Conservation (phyloP, 1,140 invertebrate species). For the Achroia grisella region DNA sequence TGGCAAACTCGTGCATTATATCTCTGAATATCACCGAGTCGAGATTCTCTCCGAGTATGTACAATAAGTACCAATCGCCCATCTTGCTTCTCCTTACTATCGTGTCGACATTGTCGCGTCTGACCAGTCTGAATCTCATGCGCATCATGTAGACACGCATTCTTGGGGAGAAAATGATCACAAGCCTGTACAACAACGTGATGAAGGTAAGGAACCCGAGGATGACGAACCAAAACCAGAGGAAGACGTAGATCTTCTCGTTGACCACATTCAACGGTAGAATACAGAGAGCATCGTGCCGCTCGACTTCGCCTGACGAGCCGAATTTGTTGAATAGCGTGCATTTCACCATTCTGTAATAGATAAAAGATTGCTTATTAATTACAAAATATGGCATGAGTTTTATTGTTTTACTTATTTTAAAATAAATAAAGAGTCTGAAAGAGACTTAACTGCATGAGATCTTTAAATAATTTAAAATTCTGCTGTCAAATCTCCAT, state of each 20-base stretch:
- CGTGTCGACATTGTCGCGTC: slow-evolving; percentile 91
- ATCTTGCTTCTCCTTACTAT: slow-evolving; percentile 93
- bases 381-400: too few species aligned
- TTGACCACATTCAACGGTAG: slow-evolving; percentile 91
- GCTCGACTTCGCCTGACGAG: slow-evolving; percentile 77
- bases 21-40: slow-evolving; percentile 95
- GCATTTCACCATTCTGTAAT: slow-evolving; percentile 71
- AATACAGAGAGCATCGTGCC: slow-evolving; percentile 80
- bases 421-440: too few species aligned
- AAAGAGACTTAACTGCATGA: too few species aligned
- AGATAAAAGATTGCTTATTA: background rate
- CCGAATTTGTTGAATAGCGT: slow-evolving; percentile 76
- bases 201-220: slow-evolving; percentile 79
- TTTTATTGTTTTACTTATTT: too few species aligned
- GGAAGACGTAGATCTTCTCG: slow-evolving; percentile 96
- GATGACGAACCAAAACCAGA: slow-evolving; percentile 97
- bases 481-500: too few species aligned
- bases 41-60: slow-evolving; percentile 96
- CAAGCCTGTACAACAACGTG: slow-evolving; percentile 77
- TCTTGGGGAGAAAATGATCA: slow-evolving; percentile 78
- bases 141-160: slow-evolving; percentile 93
- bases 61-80: slow-evolving; percentile 96
- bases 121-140: slow-evolving; percentile 88
- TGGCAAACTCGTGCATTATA: slow-evolving; percentile 92
- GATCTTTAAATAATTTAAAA: too few species aligned